Conservation (phyloP, 2,113 vertebrate genomes). For the Microtus pennsylvanicus region DNA sequence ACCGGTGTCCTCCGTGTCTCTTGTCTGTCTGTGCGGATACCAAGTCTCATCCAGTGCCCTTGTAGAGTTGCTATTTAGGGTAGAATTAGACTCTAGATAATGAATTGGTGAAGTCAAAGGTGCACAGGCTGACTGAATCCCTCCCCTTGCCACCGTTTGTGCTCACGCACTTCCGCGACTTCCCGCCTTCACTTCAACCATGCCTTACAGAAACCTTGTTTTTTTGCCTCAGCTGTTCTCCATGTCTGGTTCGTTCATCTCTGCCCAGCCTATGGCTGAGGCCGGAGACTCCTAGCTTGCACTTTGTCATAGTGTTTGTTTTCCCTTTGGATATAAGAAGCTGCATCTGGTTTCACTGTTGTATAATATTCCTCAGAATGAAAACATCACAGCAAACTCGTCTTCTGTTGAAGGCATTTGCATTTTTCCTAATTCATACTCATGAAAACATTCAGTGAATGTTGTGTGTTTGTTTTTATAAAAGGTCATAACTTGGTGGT, state of each 20-base stretch:
- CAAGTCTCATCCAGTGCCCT: neutral
- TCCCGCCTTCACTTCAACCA: neutral
- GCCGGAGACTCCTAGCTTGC: neutral
- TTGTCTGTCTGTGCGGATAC: neutral
- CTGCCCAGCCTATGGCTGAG: neutral
- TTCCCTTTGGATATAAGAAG: neutral
- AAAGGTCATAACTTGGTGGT: neutral
- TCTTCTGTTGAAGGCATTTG: neutral
- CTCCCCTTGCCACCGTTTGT: neutral
- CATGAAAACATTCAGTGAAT: neutral
- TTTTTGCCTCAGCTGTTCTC: neutral
- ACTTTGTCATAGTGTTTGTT: neutral
- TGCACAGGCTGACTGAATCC: neutral
- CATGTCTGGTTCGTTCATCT: neutral
- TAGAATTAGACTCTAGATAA: neutral
- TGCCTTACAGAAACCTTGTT: slow-evolving; percentile 13
- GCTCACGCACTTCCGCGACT: neutral
- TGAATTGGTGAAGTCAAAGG: neutral
- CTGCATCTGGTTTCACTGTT: neutral
- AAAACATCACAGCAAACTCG: neutral
- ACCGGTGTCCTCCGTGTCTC: neutral
- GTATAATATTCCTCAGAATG: neutral
- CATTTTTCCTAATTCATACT: slow-evolving; percentile 4
- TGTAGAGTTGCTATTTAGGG: neutral
- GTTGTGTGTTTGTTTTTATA: neutral